phyloP scores from a whole-genome alignment of 53 echinoderm and acorn worm species.

The Patiria pectinifera region DNA sequence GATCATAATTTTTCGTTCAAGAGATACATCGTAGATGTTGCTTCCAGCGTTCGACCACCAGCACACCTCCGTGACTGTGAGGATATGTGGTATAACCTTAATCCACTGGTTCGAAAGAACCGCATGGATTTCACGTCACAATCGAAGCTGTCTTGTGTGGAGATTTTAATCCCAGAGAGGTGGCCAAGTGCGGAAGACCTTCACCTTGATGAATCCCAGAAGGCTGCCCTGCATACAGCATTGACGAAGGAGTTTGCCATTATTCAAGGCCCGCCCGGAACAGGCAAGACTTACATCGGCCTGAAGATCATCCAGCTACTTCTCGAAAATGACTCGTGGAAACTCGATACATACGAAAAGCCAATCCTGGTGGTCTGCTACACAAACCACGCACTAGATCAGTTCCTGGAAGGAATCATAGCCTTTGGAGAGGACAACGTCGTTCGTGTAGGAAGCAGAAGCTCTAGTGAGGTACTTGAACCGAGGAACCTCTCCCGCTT shows the following conservation, averaged over 20 bases:
- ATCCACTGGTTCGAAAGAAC: slow-evolving; percentile 10
- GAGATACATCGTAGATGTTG: slow-evolving; percentile 72
- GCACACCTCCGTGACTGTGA: slow-evolving; percentile 59
- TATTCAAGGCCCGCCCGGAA: slow-evolving; percentile 96
- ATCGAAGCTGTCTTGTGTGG: neutral
- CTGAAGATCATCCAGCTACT: slow-evolving; percentile 85
- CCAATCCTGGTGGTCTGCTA: slow-evolving; percentile 92
- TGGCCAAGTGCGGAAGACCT: slow-evolving; percentile 70
- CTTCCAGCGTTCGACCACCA: slow-evolving; percentile 60
- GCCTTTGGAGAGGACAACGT: slow-evolving; percentile 54
- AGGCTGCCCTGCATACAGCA: slow-evolving; percentile 73
- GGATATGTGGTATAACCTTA: slow-evolving; percentile 64
- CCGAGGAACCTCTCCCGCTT: slow-evolving; percentile 57
- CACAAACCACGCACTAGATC: slow-evolving; percentile 97
- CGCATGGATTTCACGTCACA: neutral
- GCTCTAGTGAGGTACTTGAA: slow-evolving; percentile 73
- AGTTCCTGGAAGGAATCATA: slow-evolving; percentile 90
- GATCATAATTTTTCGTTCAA: slow-evolving; percentile 70
- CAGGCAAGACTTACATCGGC: slow-evolving; percentile 91
- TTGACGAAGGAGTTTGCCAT: slow-evolving; percentile 83
- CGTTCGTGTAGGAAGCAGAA: slow-evolving; percentile 85
- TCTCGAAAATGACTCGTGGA: slow-evolving; percentile 66
- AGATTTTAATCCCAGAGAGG: neutral
- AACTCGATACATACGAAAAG: neutral
- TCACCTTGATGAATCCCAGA: slow-evolving; percentile 70